Base-by-base conservation (phyloP, 2,888 invertebrate genomes). In the Aporophyla lueneburgensis region DNA sequence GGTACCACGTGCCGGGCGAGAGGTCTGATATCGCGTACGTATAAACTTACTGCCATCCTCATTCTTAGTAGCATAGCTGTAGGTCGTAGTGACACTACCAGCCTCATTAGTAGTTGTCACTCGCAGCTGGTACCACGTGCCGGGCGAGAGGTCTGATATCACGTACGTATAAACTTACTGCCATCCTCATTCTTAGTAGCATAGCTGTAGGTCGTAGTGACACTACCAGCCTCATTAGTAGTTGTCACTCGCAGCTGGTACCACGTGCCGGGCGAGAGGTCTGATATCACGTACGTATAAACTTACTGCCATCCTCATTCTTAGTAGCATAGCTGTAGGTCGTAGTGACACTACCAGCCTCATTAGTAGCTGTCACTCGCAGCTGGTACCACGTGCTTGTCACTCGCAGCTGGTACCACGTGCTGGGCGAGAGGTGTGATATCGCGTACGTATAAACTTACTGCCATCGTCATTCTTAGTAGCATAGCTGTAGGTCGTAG, bases 381-480 rank as follows among this genome's bases (percentile, higher is more conserved):
- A 98, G 93, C 84, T 97, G n/a, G n/a, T n/a, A n/a, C n/a, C n/a
- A n/a, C n/a, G n/a, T n/a, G n/a, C n/a, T n/a, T 0, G 97, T 96
- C 9, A 98, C 96, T 49, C 97, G 93, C 76, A 98, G 92, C 84
- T 97, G 96, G 92, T 98, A 98, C 97, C 33, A 33, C 33, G 33
- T 33, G 33, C 33, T 3, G 33, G 33, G 33, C 1, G 33, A 33
- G 33, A 33, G 33, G 33, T 2, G 2, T 33, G 95, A 89, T 58
- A 97, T 95, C 0, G 94, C 93, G 66, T 96, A 93, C 2, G 43
- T 46, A 46, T 46, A 46, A 46, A 46, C 43, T 46, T 89, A 97
- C 97, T 97, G 79, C 97, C 98, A 85, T 97, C 97, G 76, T 95
- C 95, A 33, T 97, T 97, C 71, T 97, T 97, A 0, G 98, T 98